Conservation (phyloP, 1,140 invertebrate genomes). For the Planococcus citri region DNA sequence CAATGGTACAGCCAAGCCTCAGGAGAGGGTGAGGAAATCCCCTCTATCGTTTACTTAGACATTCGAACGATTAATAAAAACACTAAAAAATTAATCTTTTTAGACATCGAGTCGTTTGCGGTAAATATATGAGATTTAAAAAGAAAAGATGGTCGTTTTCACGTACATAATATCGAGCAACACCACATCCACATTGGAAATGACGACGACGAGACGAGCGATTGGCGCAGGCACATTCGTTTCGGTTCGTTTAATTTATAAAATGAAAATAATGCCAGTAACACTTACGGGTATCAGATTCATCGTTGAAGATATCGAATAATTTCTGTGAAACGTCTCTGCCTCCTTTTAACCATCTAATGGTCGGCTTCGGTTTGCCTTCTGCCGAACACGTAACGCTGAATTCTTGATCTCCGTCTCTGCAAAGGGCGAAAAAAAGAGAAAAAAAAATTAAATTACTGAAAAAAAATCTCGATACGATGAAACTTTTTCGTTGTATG, state of each 20-base stretch:
- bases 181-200: too few relatives aligned
- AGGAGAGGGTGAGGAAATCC: too few relatives aligned
- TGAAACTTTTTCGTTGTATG: neutral
- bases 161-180: neutral
- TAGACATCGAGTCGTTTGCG: too few relatives aligned
- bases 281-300: conserved; percentile 42
- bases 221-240: too few relatives aligned
- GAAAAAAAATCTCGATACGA: neutral
- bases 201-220: too few relatives aligned
- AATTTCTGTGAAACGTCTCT: conserved; percentile 58
- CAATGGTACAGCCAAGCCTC: too few relatives aligned
- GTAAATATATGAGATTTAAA: too few relatives aligned
- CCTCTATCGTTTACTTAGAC: too few relatives aligned
- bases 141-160: neutral
- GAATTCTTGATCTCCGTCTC: conserved; percentile 68
- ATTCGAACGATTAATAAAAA: too few relatives aligned
- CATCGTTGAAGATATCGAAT: conserved; percentile 65
- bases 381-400: conserved; percentile 68
- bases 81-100: too few relatives aligned
- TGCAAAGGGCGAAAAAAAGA: conserved; percentile 28
- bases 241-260: conserved; percentile 3
- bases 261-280: neutral
- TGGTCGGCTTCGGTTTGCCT: conserved; percentile 70
- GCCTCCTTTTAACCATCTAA: conserved; percentile 78
- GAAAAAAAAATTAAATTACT: neutral